phyloP scores from a whole-genome alignment of 2,888 invertebrate genomes.

The Agrotis segetum region DNA sequence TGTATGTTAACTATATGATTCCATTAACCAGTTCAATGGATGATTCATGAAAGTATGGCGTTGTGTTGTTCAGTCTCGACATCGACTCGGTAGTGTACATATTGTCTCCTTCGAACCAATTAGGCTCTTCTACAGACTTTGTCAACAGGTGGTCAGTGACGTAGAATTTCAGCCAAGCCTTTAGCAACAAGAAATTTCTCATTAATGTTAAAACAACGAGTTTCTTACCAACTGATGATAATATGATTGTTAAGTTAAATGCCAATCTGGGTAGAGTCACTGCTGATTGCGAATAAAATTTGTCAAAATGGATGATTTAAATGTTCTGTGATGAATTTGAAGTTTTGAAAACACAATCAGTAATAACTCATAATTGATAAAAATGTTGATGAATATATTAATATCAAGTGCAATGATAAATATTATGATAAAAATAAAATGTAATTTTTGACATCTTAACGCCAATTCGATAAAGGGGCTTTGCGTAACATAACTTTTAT shows the following conservation, averaged over 20 bases:
- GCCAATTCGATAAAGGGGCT: slow-evolving; percentile 90
- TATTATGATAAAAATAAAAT: slow-evolving; percentile 43
- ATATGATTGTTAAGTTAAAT: slow-evolving; percentile 36
- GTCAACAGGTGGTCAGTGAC: slow-evolving; percentile 89
- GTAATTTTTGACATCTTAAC: slow-evolving; percentile 68
- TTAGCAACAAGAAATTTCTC: slow-evolving; percentile 85
- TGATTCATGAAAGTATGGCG: slow-evolving; percentile 83
- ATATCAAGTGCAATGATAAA: slow-evolving; percentile 41
- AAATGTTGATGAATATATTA: slow-evolving; percentile 52
- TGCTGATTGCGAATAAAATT: slow-evolving; percentile 26
- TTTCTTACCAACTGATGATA: slow-evolving; percentile 34
- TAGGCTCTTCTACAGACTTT: slow-evolving; percentile 88
- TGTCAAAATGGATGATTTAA: background rate
- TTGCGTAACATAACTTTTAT: slow-evolving; percentile 68
- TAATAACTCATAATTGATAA: slow-evolving; percentile 45
- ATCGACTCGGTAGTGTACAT: slow-evolving; percentile 84
- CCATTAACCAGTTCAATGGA: slow-evolving; percentile 89
- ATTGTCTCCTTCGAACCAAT: slow-evolving; percentile 86
- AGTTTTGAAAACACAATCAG: slow-evolving; percentile 17
- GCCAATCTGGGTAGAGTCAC: slow-evolving; percentile 35
- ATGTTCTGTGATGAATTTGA: background rate
- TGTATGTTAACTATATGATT: slow-evolving; percentile 82
- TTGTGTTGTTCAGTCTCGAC: slow-evolving; percentile 80
- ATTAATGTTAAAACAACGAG: slow-evolving; percentile 62
- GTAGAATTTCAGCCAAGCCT: slow-evolving; percentile 91